These are phyloP conservation scores for Conus ventricosus DNA, from an alignment of 1,140 invertebrate species.

Conservation along the genomic window DNA sequence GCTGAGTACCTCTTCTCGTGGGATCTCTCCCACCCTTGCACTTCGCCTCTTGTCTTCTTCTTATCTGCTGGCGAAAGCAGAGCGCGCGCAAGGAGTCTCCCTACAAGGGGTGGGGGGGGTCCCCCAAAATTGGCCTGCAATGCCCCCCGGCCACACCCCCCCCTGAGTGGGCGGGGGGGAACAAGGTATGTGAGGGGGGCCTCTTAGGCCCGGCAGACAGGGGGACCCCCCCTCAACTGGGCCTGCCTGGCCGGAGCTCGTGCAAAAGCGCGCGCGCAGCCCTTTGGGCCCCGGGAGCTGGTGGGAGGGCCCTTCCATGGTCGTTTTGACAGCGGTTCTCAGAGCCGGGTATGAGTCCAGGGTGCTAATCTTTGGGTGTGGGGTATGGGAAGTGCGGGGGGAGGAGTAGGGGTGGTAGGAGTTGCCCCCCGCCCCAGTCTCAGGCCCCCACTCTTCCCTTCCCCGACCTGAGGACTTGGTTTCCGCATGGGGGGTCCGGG, in stretches of 20 bases:
- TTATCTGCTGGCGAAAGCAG: conserved; percentile 66
- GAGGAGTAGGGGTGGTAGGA: conserved; percentile 22
- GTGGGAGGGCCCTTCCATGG: conserved; percentile 46
- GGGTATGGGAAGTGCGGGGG: neutral
- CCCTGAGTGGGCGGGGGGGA: conserved; percentile 32
- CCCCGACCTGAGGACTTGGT: conserved; percentile 64
- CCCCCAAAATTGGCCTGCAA: conserved; percentile 43
- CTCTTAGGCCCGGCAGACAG: too few species aligned
- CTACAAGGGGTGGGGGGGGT: too few species aligned
- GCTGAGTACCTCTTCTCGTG: conserved; percentile 73
- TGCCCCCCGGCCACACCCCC: conserved; percentile 17
- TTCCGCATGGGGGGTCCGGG: conserved; percentile 61
- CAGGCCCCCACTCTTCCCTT: conserved; percentile 54
- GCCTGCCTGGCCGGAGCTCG: neutral
- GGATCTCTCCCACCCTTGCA: conserved; percentile 77
- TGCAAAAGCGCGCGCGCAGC: neutral
- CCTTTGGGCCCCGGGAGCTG: neutral
- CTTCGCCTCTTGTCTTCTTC: conserved; percentile 68
- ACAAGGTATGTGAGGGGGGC: neutral
- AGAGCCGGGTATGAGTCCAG: conserved; percentile 52
- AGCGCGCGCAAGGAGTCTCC: conserved; percentile 50
- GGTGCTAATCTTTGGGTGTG: neutral
- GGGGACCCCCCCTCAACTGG: neutral
- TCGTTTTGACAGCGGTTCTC: conserved; percentile 63
- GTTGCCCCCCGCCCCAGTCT: conserved; percentile 52